Evolutionary conservation across 2,888 invertebrate genomes (phyloP), one percentile per base, ranked within the genome.

Genomic region (Tiliacea aurago): DNA sequence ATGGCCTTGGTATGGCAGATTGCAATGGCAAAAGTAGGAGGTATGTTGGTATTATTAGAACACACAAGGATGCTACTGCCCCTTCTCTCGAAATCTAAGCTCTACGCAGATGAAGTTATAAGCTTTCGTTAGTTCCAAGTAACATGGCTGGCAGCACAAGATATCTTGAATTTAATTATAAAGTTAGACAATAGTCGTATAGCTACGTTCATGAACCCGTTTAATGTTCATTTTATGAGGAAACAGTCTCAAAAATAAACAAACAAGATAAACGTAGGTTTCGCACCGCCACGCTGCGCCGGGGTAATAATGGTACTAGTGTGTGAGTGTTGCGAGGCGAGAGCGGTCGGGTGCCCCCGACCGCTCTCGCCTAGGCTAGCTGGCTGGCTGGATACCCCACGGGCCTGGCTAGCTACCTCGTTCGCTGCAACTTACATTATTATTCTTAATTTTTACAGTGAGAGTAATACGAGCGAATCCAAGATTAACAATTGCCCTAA

Each of bases 401-500:
- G 37, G 37, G 37, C 6, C 37, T 37, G 37, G 37, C 37, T 53
- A 45, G 43, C 45, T 33, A 51, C 65, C 76, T 28, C 67, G 10
- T 66, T 37, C 58, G 23, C 73, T 78, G 81, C 85, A 88, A 89
- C 88, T 90, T 85, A 86, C 84, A 90, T 90, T 90, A 90, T 91
- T 90, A 87, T 88, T 89, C 91, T 90, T 92, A 93, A 91, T 93
- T 93, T 93, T 92, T 90, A 90, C 89, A 90, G 85, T 77, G 79
- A 87, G 79, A 85, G 87, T 87, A 89, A 90, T 91, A 90, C 89
- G 89, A 90, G 90, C 87, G 92, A 92, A 93, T 93, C 91, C 94
- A 92, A 94, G 94, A 95, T 95, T 95, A 95, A 95, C 94, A 95
- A 95, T 94, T 93, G 94, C 93, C 92, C 91, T 93, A 90, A 93